Evolutionary conservation across 2,113 vertebrate species (phyloP).

Genomic region (Psilopogon haemacephalus): DNA sequence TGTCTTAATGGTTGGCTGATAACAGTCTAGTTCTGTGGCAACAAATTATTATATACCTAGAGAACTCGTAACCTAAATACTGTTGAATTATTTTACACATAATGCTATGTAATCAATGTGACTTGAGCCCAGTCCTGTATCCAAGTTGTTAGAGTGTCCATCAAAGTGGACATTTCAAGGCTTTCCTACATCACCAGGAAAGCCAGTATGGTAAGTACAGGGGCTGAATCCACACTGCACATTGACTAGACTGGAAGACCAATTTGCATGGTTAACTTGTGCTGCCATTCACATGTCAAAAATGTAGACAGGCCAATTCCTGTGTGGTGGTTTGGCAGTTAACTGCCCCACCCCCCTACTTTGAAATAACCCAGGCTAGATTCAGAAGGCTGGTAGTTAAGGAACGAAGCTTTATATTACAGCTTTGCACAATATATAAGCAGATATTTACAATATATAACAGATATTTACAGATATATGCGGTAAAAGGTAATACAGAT

Average conservation of each 20-base stretch:
- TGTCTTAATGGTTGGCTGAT: neutral
- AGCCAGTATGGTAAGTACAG: neutral
- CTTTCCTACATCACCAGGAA: neutral
- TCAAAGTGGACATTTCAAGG: neutral
- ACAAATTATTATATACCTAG: neutral
- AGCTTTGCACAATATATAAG: too few species aligned
- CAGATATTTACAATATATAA: too few species aligned
- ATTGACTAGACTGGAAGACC: rapidly evolving
- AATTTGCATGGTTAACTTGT: neutral
- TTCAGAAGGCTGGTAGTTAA: too few species aligned
- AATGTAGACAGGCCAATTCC: neutral
- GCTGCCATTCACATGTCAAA: neutral
- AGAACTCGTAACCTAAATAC: neutral
- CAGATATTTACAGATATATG: too few species aligned
- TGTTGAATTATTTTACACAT: neutral
- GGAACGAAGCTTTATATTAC: too few species aligned
- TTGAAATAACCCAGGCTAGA: too few species aligned
- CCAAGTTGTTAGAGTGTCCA: too few species aligned
- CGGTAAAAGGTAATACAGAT: too few species aligned
- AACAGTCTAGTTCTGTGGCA: neutral
- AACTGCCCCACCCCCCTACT: too few species aligned
- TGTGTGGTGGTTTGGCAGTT: too few species aligned
- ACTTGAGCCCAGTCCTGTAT: neutral
- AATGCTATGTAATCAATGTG: neutral
- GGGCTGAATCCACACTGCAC: neutral